Conservation (phyloP, 2,888 invertebrate species). For the Leptura quadrifasciata region DNA sequence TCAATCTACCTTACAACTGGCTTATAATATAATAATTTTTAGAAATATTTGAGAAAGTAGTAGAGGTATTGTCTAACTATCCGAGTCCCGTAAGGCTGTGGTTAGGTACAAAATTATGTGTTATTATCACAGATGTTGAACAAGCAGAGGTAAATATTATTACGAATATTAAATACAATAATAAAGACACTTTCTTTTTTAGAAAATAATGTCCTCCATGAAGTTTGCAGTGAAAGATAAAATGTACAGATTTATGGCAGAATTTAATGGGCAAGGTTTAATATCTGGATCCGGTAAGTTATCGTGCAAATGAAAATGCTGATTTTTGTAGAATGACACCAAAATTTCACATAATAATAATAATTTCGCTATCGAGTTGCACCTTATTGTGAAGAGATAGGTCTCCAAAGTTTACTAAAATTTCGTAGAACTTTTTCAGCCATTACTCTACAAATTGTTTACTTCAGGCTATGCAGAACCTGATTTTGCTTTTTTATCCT, state of each 20-base stretch:
- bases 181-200: constrained; percentile 15
- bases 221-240: constrained; percentile 59
- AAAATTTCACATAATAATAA: background rate
- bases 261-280: constrained; percentile 58
- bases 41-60: constrained; percentile 56
- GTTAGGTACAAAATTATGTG: constrained; percentile 58
- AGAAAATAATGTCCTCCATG: constrained; percentile 61
- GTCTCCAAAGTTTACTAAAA: too few relatives aligned
- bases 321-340: background rate
- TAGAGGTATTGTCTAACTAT: constrained; percentile 47
- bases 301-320: background rate
- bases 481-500: too few relatives aligned
- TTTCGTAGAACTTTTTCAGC: too few relatives aligned
- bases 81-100: constrained; percentile 59
- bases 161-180: background rate
- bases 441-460: too few relatives aligned
- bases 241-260: constrained; percentile 59
- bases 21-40: constrained; percentile 22
- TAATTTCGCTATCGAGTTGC: too few relatives aligned
- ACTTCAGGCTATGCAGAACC: too few relatives aligned
- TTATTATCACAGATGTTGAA: constrained; percentile 55
- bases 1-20: too few relatives aligned
- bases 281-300: constrained; percentile 60
- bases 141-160: constrained; percentile 57
- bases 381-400: too few relatives aligned